phyloP scores from a whole-genome alignment of 2,797 vertebrate species.

The Micrastur ruficollis region DNA sequence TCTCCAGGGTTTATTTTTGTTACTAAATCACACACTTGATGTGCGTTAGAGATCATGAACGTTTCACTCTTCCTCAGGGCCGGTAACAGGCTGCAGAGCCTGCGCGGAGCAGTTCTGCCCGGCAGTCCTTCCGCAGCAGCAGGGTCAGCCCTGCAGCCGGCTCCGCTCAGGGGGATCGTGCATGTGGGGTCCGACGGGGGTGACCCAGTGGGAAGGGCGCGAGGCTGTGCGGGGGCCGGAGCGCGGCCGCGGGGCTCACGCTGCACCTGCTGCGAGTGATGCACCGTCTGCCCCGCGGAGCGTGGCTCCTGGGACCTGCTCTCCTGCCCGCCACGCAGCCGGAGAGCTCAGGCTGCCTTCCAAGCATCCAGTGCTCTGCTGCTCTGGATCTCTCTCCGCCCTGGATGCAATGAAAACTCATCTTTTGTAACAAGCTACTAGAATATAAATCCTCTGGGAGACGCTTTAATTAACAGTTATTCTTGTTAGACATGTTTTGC shows the following conservation, averaged over 20 bases:
- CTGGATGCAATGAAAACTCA: neutral
- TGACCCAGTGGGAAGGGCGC: neutral
- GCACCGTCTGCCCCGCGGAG: neutral
- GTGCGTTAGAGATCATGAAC: neutral
- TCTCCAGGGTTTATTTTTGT: neutral
- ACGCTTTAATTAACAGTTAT: slow-evolving; percentile 40
- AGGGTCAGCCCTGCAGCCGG: neutral
- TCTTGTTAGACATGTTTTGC: slow-evolving; percentile 22
- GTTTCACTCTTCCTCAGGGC: neutral
- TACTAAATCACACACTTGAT: neutral
- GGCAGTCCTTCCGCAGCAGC: neutral
- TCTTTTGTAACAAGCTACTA: slow-evolving; percentile 42
- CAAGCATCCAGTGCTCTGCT: neutral
- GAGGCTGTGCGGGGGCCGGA: neutral
- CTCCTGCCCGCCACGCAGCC: accelerated
- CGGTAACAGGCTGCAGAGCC: neutral
- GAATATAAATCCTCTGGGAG: slow-evolving; percentile 43
- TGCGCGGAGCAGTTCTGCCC: neutral
- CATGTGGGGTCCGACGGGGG: neutral
- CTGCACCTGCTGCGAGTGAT: neutral
- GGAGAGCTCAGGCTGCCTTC: neutral
- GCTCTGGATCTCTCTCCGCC: neutral
- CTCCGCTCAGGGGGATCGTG: accelerated
- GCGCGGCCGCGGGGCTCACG: accelerated
- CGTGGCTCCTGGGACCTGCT: neutral